phyloP scores from a whole-genome alignment of 1,140 invertebrate species.

The Heliconius melpomene region DNA sequence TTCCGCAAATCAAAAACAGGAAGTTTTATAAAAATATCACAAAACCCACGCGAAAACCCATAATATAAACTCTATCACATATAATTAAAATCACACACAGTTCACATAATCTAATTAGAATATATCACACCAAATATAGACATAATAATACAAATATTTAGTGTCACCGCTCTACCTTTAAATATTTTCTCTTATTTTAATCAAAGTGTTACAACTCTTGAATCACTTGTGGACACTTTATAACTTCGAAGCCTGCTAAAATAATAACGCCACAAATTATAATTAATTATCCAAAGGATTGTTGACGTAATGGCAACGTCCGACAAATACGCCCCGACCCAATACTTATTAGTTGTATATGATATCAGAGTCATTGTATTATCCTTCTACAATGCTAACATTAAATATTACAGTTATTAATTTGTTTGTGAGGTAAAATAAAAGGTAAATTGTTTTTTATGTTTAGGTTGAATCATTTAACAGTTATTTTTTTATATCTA shows the following conservation, averaged over 20 bases:
- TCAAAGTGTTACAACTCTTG: background rate
- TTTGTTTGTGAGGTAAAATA: background rate
- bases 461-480: conserved; percentile 16
- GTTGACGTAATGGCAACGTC: conserved; percentile 28
- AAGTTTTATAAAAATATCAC: too few species aligned
- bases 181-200: background rate
- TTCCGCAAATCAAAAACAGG: too few species aligned
- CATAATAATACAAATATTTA: too few species aligned
- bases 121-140: too few species aligned
- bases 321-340: conserved; percentile 22
- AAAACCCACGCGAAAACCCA: too few species aligned
- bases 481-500: background rate
- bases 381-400: conserved; percentile 4
- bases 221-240: background rate
- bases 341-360: conserved; percentile 13
- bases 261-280: background rate
- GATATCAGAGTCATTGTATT: conserved; percentile 9
- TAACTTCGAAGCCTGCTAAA: background rate
- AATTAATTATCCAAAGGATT: conserved; percentile 7
- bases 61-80: too few species aligned
- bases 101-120: too few species aligned
- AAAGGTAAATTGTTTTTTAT: background rate
- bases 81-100: too few species aligned
- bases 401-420: background rate
- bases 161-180: background rate